Base-by-base conservation (phyloP, 2,113 vertebrate genomes). In the Nothoprocta pentlandii region DNA sequence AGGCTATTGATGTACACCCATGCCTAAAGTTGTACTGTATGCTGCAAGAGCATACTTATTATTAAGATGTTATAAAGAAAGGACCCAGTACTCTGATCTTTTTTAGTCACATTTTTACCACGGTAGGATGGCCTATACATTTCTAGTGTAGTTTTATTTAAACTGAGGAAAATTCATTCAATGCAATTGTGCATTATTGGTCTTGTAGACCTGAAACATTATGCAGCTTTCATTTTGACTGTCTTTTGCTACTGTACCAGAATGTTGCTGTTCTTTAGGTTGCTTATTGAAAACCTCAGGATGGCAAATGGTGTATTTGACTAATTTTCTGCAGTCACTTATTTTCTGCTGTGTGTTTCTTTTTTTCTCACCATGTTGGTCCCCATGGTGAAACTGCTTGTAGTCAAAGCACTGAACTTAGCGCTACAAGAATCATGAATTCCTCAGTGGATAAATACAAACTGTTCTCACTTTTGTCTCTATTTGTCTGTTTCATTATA, bases 401-500 rank as follows among this genome's bases (percentile, higher is more conserved):
- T 80, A 92, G 80, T 59, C 16, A 84, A 94, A 87, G 26, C 76
- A 56, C 17, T 68, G 76, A 93, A 91, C 30, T 78, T 74, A 32
- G 30, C 87, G 34, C 32, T 85, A 67, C 56, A 85, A 93, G 54
- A 69, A 93, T 90, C 84, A 81, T 54, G 25, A 94, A 95, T 94
- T 93, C 46, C 67, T 93, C 2, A 2, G 42, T 32, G 71, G 39
- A 80, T 89, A 81, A 78, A 90, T 49, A 39, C 19, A 84, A 90
- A 79, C 34, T 11, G 1, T 80, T 94, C 32, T 92, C 58, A 69
- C 61, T 90, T 93, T 83, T 90, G 76, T 80, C 28, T 78, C 51
- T 46, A 20, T 75, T 96, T 90, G 39, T 14, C 17, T 85, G 20
- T 58, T 85, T 90, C 73, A 85, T 79, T 94, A 54, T 81, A 70